These are phyloP conservation scores for Rhabdornis inornatus DNA, from an alignment of 2,113 vertebrate genomes.

Conservation along the genomic window DNA sequence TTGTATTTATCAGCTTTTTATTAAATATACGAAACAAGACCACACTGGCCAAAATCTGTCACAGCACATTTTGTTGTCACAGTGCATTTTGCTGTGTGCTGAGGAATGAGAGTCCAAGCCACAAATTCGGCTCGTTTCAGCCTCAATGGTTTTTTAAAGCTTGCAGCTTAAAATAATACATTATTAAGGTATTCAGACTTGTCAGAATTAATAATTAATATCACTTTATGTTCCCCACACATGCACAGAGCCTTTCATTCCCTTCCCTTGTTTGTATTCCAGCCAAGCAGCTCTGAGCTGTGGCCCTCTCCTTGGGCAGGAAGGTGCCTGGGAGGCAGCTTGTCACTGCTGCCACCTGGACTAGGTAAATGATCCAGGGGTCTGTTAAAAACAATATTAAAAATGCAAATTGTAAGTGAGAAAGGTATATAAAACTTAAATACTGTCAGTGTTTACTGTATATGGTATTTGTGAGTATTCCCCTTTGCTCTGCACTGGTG, in stretches of 20 bases:
- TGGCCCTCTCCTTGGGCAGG: background rate
- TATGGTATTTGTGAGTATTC: background rate
- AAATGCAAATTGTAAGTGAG: background rate
- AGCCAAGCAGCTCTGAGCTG: background rate
- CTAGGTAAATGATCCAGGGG: background rate
- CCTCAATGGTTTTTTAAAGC: background rate
- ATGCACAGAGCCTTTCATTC: background rate
- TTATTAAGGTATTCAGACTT: constrained; percentile 50
- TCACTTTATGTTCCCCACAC: background rate
- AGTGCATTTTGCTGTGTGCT: background rate
- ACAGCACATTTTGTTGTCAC: constrained; percentile 54
- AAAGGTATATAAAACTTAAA: background rate
- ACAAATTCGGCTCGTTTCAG: background rate
- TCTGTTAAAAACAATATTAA: background rate
- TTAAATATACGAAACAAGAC: constrained; percentile 51
- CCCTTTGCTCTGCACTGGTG: background rate
- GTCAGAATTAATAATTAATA: constrained; percentile 68
- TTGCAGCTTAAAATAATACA: constrained; percentile 38
- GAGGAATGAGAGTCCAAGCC: constrained; percentile 47
- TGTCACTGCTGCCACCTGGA: background rate
- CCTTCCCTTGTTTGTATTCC: background rate
- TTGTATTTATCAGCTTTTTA: constrained; percentile 46
- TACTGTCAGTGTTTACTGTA: background rate
- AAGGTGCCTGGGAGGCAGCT: background rate
- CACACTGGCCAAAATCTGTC: constrained; percentile 21